phyloP scores from a whole-genome alignment of 2,888 invertebrate species.

The Mantis religiosa region DNA sequence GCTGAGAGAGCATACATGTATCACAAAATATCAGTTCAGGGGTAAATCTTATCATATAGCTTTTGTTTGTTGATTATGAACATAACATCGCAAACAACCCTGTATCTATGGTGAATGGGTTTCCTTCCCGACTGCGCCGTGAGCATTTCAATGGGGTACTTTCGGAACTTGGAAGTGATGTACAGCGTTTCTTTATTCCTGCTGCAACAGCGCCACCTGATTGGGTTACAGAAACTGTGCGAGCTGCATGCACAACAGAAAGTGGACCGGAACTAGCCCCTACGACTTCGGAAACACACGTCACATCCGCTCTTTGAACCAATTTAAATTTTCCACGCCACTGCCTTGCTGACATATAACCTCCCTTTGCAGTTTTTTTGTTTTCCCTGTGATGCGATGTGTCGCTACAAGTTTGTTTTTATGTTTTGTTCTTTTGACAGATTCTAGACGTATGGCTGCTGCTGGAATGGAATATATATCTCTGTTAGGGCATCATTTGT shows the following conservation, averaged over 20 bases:
- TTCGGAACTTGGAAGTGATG: too few relatives aligned
- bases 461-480: not conserved
- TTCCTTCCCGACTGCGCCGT: too few relatives aligned
- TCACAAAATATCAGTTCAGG: too few relatives aligned
- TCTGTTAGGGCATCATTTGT: not conserved
- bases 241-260: not conserved
- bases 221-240: not conserved
- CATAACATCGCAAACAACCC: too few relatives aligned
- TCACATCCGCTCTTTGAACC: not conserved
- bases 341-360: not conserved
- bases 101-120: too few relatives aligned
- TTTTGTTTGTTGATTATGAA: too few relatives aligned
- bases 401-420: not conserved
- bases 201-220: not conserved
- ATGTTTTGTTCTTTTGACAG: not conserved
- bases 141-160: too few relatives aligned
- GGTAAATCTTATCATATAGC: too few relatives aligned
- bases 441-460: not conserved
- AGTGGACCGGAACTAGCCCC: not conserved
- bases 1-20: too few relatives aligned
- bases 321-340: not conserved
- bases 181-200: too few relatives aligned
- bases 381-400: not conserved
- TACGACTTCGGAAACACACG: not conserved
- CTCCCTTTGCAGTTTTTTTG: not conserved